These are phyloP conservation scores for Papio anubis DNA, from an alignment of 2,113 vertebrate species.

Conservation along the genomic window DNA sequence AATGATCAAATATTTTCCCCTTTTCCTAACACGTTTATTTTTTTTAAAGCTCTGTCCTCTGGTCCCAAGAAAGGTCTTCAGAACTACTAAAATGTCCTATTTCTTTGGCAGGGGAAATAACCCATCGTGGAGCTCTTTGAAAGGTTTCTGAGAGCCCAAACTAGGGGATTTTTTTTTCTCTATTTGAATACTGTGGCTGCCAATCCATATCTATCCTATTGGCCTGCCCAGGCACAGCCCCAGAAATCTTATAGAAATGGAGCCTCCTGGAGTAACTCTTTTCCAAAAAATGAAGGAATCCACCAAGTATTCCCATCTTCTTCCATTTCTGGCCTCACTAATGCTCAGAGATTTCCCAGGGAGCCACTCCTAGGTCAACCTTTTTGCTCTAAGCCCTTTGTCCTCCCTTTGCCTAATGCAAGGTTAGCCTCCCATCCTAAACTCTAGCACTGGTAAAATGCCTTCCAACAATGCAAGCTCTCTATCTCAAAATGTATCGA, in stretches of 20 bases:
- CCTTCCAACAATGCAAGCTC: background rate
- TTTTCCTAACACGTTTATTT: background rate
- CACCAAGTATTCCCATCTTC: background rate
- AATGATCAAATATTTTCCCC: slow-evolving; percentile 40
- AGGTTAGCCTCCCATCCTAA: background rate
- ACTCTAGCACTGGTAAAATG: background rate
- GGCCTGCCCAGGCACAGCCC: background rate
- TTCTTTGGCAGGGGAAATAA: slow-evolving; percentile 14
- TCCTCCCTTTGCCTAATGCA: background rate
- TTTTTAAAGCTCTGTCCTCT: background rate
- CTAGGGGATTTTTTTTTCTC: background rate
- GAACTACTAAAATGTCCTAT: background rate
- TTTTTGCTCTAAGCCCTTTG: background rate
- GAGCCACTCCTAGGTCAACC: background rate
- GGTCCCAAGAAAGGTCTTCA: slow-evolving; percentile 35
- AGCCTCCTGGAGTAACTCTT: background rate
- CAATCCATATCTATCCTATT: background rate
- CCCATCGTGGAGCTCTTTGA: background rate
- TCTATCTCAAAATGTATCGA: background rate
- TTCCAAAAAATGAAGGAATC: background rate
- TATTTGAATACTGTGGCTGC: background rate
- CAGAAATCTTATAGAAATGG: background rate
- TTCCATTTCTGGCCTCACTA: background rate
- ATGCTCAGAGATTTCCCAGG: background rate
- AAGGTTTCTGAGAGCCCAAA: background rate